Evolutionary conservation across 2,797 vertebrate genomes (phyloP).

Genomic region (Myotis findleyi): DNA sequence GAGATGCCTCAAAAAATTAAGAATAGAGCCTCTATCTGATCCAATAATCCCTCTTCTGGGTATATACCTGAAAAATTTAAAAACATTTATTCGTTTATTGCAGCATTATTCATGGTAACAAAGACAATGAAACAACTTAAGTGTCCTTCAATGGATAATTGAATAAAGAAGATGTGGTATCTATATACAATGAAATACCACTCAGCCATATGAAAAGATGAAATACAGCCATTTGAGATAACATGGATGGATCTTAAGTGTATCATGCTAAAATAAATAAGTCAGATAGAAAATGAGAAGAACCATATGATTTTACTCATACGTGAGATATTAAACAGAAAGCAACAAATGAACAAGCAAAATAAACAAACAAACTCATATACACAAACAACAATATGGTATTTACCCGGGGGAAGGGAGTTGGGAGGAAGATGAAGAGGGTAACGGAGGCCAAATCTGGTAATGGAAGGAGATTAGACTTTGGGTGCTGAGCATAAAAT

Average conservation of each 20-base stretch:
- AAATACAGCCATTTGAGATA: background rate
- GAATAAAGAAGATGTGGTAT: background rate
- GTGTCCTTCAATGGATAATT: background rate
- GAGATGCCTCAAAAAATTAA: background rate
- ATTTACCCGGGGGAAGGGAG: background rate
- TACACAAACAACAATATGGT: background rate
- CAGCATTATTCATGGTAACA: background rate
- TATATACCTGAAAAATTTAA: background rate
- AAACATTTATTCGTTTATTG: background rate
- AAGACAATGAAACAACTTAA: background rate
- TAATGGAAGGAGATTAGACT: background rate
- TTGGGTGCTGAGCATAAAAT: background rate
- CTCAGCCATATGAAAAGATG: background rate
- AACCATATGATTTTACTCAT: background rate
- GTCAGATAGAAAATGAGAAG: background rate
- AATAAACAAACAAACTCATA: background rate
- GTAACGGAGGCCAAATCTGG: background rate
- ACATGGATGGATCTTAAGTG: background rate
- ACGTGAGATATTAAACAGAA: background rate
- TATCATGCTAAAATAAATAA: background rate
- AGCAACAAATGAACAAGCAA: background rate
- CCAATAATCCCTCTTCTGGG: background rate
- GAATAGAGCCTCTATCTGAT: background rate
- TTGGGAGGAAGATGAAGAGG: background rate
- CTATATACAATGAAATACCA: background rate